These are phyloP conservation scores for Mionectes macconnelli DNA, from an alignment of 2,113 vertebrate species.

Conservation along the genomic window DNA sequence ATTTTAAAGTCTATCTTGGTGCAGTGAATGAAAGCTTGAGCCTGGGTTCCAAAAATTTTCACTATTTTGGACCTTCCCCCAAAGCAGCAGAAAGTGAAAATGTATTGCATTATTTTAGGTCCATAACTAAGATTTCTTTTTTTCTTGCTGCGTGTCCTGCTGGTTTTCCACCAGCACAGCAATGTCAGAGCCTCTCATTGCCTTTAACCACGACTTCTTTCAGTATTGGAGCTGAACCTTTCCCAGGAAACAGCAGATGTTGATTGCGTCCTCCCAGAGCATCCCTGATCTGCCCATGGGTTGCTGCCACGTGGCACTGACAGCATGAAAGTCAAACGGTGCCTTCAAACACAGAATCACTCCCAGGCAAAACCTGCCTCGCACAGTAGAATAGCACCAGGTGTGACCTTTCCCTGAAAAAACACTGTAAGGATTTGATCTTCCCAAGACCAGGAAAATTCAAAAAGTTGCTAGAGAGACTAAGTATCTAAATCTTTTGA, in stretches of 20 bases:
- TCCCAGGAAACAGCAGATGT: neutral
- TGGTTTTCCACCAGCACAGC: neutral
- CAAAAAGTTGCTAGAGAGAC: neutral
- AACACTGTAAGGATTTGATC: neutral
- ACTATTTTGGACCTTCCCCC: neutral
- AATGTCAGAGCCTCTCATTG: neutral
- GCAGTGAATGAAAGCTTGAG: neutral
- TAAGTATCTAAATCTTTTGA: slow-evolving; percentile 19
- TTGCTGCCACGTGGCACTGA: neutral
- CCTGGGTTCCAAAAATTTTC: neutral
- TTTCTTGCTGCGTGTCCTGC: neutral
- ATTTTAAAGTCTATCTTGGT: neutral
- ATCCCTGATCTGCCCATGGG: neutral
- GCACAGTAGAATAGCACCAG: accelerated
- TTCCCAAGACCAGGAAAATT: slow-evolving; percentile 4
- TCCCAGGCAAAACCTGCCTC: neutral
- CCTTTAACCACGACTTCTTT: neutral
- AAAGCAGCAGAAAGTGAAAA: neutral
- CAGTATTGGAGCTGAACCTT: neutral
- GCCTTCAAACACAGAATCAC: neutral
- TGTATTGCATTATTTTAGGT: neutral
- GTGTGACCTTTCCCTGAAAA: neutral
- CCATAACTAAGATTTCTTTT: neutral
- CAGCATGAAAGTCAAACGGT: neutral
- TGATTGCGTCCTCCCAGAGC: neutral